Percentiles rank a stretch among this genome's conserved stretches.
phyloP scores from a whole-genome alignment of 2,113 vertebrate genomes.

The Rhinogobius similis region DNA sequence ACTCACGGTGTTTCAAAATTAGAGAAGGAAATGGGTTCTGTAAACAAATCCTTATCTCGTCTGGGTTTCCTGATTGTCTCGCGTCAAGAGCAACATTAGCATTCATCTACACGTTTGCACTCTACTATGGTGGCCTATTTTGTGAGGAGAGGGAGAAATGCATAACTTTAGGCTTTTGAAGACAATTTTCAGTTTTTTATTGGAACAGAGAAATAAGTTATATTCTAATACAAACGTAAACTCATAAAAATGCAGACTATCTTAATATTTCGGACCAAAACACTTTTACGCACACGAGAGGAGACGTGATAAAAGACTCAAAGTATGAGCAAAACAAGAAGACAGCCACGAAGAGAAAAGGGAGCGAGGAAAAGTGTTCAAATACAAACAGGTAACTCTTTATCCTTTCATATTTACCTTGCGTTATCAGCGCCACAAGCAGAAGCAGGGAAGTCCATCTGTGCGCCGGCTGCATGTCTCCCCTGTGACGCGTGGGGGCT shows the following conservation, averaged over 20 bases:
- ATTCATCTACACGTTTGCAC: slow-evolving; percentile 50
- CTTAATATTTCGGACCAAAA: neutral
- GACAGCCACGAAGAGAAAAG: neutral
- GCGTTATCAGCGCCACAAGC: slow-evolving; percentile 54
- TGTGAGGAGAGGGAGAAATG: neutral
- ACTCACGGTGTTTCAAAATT: neutral
- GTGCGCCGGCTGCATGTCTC: slow-evolving; percentile 59
- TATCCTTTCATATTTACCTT: slow-evolving; percentile 57
- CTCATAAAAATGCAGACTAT: neutral
- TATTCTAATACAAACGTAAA: neutral
- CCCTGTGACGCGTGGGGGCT: slow-evolving; percentile 23
- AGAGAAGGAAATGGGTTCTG: slow-evolving; percentile 17
- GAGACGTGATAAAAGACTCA: neutral
- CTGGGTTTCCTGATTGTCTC: slow-evolving; percentile 20
- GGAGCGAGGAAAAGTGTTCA: neutral
- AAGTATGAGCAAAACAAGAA: neutral
- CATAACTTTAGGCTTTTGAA: neutral
- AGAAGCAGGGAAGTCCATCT: slow-evolving; percentile 66
- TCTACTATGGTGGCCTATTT: slow-evolving; percentile 32
- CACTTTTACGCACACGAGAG: neutral
- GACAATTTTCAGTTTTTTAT: no score
- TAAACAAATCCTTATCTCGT: slow-evolving; percentile 36
- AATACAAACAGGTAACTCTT: neutral
- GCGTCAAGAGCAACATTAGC: slow-evolving; percentile 49
- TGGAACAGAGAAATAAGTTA: no score